Evolutionary conservation across 1,140 invertebrate species (phyloP).

Genomic region (Aradophagus sp.): DNA sequence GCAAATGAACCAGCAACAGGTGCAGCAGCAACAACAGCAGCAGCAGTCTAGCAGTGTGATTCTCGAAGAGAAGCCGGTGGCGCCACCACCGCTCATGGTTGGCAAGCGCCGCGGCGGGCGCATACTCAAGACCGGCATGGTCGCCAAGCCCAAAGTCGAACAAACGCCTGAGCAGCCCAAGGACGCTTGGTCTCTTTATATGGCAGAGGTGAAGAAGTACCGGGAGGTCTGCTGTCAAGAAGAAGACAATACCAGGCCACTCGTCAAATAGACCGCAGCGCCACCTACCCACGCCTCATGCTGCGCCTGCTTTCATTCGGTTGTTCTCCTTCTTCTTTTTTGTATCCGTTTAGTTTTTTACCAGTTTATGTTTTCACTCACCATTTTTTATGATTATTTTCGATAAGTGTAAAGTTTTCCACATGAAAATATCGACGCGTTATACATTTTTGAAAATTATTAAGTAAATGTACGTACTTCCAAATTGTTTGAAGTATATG

Average conservation of each 20-base stretch:
- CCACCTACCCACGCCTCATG: background rate
- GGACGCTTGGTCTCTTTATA: conserved; percentile 93
- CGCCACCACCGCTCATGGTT: conserved; percentile 80
- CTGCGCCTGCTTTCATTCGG: too few relatives aligned
- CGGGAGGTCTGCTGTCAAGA: conserved; percentile 93
- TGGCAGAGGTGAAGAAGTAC: conserved; percentile 94
- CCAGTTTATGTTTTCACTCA: too few relatives aligned
- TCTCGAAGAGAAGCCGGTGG: conserved; percentile 70
- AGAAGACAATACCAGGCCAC: conserved; percentile 90
- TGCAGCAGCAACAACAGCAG: conserved; percentile 69
- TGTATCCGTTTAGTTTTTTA: too few relatives aligned
- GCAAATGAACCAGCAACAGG: conserved; percentile 68
- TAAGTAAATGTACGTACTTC: too few relatives aligned
- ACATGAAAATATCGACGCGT: too few relatives aligned
- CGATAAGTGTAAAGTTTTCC: too few relatives aligned
- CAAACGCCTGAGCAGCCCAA: conserved; percentile 81
- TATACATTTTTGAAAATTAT: too few relatives aligned
- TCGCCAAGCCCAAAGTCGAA: conserved; percentile 86
- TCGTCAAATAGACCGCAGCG: conserved; percentile 84
- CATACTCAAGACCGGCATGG: conserved; percentile 90
- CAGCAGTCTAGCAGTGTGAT: conserved; percentile 68
- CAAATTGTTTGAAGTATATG: too few relatives aligned
- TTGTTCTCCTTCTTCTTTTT: too few relatives aligned
- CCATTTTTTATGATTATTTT: too few relatives aligned
- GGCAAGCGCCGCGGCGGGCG: conserved; percentile 90